These are phyloP conservation scores for Drosophila arizonae DNA, from an alignment of 1,140 invertebrate genomes.

Conservation along the genomic window DNA sequence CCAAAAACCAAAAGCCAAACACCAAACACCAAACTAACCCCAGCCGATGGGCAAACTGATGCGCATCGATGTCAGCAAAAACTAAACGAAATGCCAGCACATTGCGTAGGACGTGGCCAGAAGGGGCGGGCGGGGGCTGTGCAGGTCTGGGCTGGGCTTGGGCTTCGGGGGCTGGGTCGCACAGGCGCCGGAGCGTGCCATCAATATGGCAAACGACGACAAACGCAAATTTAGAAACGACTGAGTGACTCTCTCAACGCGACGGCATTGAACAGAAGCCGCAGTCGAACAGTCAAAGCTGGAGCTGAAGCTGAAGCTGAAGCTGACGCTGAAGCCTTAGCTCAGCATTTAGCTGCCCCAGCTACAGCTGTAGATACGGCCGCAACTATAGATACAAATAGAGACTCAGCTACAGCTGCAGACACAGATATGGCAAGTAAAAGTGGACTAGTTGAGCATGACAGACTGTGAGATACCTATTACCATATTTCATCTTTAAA, in stretches of 20 bases:
- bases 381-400: constrained; percentile 22
- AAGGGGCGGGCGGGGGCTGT: neutral
- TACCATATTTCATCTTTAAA: no score
- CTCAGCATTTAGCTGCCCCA: constrained; percentile 11
- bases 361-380: constrained; percentile 8
- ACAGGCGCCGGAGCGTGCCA: constrained; percentile 71
- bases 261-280: constrained; percentile 69
- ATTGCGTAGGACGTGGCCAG: neutral
- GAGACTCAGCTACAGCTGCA: constrained; percentile 19
- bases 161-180: constrained; percentile 11
- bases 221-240: constrained; percentile 73
- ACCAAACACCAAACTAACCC: constrained; percentile 41
- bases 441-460: neutral
- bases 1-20: constrained; percentile 62
- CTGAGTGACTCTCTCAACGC: constrained; percentile 61
- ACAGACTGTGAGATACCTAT: neutral
- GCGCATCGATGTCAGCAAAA: constrained; percentile 45
- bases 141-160: neutral
- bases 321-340: constrained; percentile 13
- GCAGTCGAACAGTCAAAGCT: constrained; percentile 5
- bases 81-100: constrained; percentile 51
- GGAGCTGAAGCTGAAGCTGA: constrained; percentile 12
- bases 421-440: constrained; percentile 10
- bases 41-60: constrained; percentile 42
- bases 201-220: constrained; percentile 77